Base-by-base conservation (phyloP, 2,888 invertebrate genomes). In the Netelia virgata region DNA sequence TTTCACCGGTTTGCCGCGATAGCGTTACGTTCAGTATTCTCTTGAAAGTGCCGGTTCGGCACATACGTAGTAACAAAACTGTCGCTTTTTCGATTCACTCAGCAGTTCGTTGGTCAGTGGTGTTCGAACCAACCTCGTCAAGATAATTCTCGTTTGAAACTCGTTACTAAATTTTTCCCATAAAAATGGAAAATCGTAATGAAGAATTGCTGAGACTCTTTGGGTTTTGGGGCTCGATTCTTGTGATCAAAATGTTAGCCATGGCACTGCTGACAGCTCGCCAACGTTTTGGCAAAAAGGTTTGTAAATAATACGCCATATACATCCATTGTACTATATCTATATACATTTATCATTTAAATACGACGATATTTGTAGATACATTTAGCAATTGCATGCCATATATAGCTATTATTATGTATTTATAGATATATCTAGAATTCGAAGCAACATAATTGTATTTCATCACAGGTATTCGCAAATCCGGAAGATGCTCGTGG, bases 11-110 rank as follows among this genome's bases (percentile, higher is more conserved):
- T 66, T 23, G 16, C 55, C 53, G 11, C 69, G 64, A 68, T 77
- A 20, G 57, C 94, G 1, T 36, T 36, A 6, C 92, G 93, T 55
- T 80, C 89, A 14, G 90, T 89, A 55, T 83, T 95, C 86, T 89
- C 90, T 0, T 89, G 91, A 3, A 94, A 55, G 55, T 23, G 28
- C 68, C 18, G 47, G 47, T 93, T 87, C 87, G 36, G 6, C 36
- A 36, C 95, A 3, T 89, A 91, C 1, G 88, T 90, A 64, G 57
- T 81, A 59, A 85, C 89, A 0, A 50, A 64, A 91, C 89, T 47
- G 91, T 92, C 2, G 90, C 90, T 18, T 93, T 90, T 83, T 91
- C 93, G 1, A 92, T 93, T 66, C 92, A 93, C 76, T 91, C 93
- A 0, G 93, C 47, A 0, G 20, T 57, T 3, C 53, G 36, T 53